Conservation (phyloP, 2,113 vertebrate genomes). For the Aix galericulata region DNA sequence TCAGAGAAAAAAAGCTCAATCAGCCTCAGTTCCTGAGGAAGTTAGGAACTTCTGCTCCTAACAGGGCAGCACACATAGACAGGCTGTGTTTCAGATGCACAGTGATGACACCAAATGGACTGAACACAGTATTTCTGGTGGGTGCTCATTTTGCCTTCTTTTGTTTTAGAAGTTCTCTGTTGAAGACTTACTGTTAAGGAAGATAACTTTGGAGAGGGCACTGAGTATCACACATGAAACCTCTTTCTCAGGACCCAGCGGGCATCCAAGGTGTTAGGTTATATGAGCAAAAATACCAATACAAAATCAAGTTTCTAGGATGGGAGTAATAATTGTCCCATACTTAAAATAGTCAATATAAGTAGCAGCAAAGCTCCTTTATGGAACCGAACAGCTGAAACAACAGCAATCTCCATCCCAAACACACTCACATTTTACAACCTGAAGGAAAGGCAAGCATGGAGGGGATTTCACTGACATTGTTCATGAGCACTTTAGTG, state of each 20-base stretch:
- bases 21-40: neutral
- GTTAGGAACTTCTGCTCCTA: neutral
- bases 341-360: neutral
- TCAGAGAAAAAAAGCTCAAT: neutral
- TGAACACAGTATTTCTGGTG: neutral
- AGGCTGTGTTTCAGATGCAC: rapidly evolving
- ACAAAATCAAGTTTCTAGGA: neutral
- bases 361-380: neutral
- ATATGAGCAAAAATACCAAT: neutral
- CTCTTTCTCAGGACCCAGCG: neutral
- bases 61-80: rapidly evolving
- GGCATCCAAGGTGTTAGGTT: neutral
- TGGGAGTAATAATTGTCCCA: neutral
- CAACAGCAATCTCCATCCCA: neutral
- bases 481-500: neutral
- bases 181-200: neutral
- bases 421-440: neutral
- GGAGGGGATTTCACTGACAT: neutral
- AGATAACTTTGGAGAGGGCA: neutral
- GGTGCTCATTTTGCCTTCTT: neutral
- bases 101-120: neutral
- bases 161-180: neutral
- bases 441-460: neutral
- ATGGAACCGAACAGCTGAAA: slow-evolving; percentile 1
- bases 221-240: neutral